Percentiles rank a stretch among this genome's conserved stretches.
Conservation (phyloP, 2,888 invertebrate genomes). For the Pammene aurita region DNA sequence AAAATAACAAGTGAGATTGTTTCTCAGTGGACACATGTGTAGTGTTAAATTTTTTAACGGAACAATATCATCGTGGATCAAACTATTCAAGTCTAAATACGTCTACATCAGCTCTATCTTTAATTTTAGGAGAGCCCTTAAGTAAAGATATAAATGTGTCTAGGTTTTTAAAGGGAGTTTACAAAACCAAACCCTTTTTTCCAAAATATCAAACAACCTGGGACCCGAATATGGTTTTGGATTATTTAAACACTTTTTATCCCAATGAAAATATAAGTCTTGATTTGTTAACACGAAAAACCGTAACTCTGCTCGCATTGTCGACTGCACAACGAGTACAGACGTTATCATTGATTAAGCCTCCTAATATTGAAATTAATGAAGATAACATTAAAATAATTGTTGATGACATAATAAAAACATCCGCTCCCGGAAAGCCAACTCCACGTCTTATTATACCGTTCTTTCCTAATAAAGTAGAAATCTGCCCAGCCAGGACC, state of each 20-base stretch:
- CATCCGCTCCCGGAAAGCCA: background rate
- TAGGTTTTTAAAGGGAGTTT: background rate
- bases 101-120: constrained; percentile 4
- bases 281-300: constrained; percentile 20
- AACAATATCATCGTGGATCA: background rate
- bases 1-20: background rate
- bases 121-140: constrained; percentile 4
- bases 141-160: constrained; percentile 4
- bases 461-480: constrained; percentile 10
- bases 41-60: background rate
- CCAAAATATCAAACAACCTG: background rate
- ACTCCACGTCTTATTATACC: background rate
- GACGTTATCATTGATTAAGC: constrained; percentile 31
- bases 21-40: background rate
- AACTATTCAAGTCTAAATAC: background rate
- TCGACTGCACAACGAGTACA: constrained; percentile 33
- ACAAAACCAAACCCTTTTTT: background rate
- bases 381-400: constrained; percentile 4
- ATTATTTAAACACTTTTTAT: background rate
- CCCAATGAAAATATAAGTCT: background rate
- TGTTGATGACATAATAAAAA: background rate
- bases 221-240: background rate
- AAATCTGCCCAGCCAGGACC: constrained; percentile 8
- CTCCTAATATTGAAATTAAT: constrained; percentile 21
- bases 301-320: constrained; percentile 31